Base-by-base conservation (phyloP, 2,888 invertebrate species). In the Dryadula phaetusa region DNA sequence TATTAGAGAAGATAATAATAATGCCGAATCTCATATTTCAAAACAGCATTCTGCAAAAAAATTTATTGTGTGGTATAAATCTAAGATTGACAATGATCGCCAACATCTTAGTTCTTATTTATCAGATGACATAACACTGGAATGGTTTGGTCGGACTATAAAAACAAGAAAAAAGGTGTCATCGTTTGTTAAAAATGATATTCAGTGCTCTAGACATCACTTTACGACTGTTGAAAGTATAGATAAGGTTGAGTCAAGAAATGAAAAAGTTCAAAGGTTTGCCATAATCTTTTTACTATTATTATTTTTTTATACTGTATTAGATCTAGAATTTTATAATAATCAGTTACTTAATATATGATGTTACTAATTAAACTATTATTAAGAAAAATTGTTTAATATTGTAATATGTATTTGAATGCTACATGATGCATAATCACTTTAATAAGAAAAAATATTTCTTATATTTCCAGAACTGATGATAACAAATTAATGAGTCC, bases 131-230 rank as follows among this genome's bases (percentile, higher is more conserved):
- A 89, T 94, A 1, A 81, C 89, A 0, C 82, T 95, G 2, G 94
- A 95, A 79, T 95, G 95, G 95, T 95, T 95, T 79, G 95, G 95
- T 0, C 87, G 93, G 62, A 94, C 94, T 12, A 87, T 95, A 7
- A 94, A 88, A 77, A 94, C 94, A 0, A 93, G 92, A 71, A 93
- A 92, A 77, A 94, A 94, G 76, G 94, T 95, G 0, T 81, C 90
- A 1, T 82, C 88, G 4, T 95, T 95, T 73, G 75, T 95, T 3
- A 94, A 93, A 75, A 85, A 85, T 85, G 90, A 93, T 58, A 93
- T 94, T 85, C 87, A 91, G 64, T 88, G 87, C 71, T 88, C 93
- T 0, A 86, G 84, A 49, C 94, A 94, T 79, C 84, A 90, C 72
- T 94, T 94, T 67, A 84, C 86, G 18, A 82, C 87, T 1, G 86